Evolutionary conservation across 1,140 invertebrate genomes (phyloP), one percentile per base, ranked within the genome.

Genomic region (Meloidogyne hapla): DNA sequence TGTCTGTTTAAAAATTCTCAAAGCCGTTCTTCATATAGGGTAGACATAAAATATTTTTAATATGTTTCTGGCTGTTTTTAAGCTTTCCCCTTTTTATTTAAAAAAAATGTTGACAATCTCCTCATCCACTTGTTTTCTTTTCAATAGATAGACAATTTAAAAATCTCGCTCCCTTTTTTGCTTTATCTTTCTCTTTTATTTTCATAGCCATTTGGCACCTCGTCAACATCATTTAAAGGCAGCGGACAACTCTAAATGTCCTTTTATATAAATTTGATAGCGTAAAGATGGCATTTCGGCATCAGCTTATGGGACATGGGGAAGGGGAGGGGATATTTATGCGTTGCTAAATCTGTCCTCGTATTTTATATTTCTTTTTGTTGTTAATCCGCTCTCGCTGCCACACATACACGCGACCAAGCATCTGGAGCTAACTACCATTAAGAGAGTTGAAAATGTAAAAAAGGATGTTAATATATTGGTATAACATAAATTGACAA

Each of bases 61-160:
- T 56, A 56, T 56, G 48, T 56, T 56, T 56, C 48, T 56, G 48
- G 48, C 48, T 56, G 48, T 56, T 56, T 56, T 33, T 8, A 33
- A 56, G n/a, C n/a, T 56, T 56, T 56, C 48, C n/a, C n/a, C 15
- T 48, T 42, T 12, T 48, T 48, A 18, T 56, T 56, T n/a, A n/a
- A 33, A 33, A 33, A 33, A 33, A 33, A 56, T n/a, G n/a, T 56
- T n/a, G 18, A n/a, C 48, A n/a, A 33, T 33, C n/a, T n/a, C 33
- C 33, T 33, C 48, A n/a, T 15, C 18, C 48, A 56, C 48, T 56
- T 56, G 48, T 56, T 56, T 56, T 56, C 48, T n/a, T 56, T 56
- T 56, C 18, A 56, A 56, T 56, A 56, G 18, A 56, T 56, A n/a
- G 48, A n/a, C 48, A 56, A 56, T 56, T 56, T 56, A 56, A 56